Base-by-base conservation (phyloP, 2,888 invertebrate species). In the Drosophila setosimentum region DNA sequence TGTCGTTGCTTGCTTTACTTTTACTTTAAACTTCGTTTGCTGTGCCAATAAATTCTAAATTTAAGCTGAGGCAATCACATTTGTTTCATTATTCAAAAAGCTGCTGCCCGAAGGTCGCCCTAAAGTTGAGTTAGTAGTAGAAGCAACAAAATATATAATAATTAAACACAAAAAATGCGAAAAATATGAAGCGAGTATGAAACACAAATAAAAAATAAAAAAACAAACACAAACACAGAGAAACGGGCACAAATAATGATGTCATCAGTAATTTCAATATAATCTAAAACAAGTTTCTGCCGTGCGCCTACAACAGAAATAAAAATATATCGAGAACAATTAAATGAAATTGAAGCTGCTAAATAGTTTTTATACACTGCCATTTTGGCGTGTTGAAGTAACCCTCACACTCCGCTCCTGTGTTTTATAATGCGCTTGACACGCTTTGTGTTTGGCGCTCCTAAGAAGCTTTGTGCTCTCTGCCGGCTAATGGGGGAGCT, bases 141-240 rank as follows among this genome's bases (percentile, higher is more conserved):
- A 68, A 83, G 73, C 75, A 87, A 75, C 73, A 89, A 82, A 87
- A 84, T 69, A 72, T 73, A 87, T 87, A 79, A 85, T 87, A 85
- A 89, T 89, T 82, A 89, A 57, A 53, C 8, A 37, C 18, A 21
- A 1, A 21, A 42, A 21, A 42, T 21, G 21, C 21, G 13, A 45
- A 45, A 61, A 75, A 50, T 21, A 50, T 37, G 58, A 49, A 45
- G 54, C 40, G 64, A 57, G 48, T 42, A 33, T 45, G 30, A 69
- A 54, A 27, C 54, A 63, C 61, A 75, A 63, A 37, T 53, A 73
- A n/a, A n/a, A n/a, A n/a, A n/a, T n/a, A n/a, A n/a, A n/a, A n/a
- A 62, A 74, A 32, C 51, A 40, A 35, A 62, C 30, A 57, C 33
- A 51, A 35, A 65, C 32, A 57, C 35, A 51, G n/a, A 40, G 66